phyloP scores from a whole-genome alignment of 2,888 invertebrate genomes.

The Nebria salina region DNA sequence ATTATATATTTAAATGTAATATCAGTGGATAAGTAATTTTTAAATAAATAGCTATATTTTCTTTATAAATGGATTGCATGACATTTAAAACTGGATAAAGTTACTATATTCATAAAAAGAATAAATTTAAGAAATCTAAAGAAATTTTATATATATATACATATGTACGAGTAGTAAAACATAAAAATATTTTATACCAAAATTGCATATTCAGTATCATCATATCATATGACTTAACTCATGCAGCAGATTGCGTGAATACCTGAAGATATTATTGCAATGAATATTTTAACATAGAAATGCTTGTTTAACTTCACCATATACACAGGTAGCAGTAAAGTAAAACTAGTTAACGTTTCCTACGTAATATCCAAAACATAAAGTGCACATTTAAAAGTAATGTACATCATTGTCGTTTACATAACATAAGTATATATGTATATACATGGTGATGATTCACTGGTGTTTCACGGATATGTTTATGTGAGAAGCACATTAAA shows the following conservation, averaged over 20 bases:
- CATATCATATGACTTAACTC: background rate
- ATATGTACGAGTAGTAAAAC: background rate
- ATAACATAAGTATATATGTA: background rate
- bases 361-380: background rate
- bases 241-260: conserved; percentile 20
- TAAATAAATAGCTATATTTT: no score
- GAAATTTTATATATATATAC: background rate
- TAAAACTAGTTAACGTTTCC: background rate
- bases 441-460: conserved; percentile 3
- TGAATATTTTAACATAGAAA: conserved; percentile 22
- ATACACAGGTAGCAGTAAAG: background rate
- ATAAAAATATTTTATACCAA: background rate
- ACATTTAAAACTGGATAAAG: background rate
- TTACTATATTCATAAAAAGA: background rate
- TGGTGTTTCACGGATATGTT: conserved; percentile 7
- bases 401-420: background rate
- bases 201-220: background rate
- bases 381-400: background rate
- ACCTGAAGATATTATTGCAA: conserved; percentile 14
- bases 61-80: background rate
- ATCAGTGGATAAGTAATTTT: no score
- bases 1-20: background rate
- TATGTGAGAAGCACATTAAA: conserved; percentile 34
- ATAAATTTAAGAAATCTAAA: background rate
- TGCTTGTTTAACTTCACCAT: background rate